phyloP scores from a whole-genome alignment of 2,113 vertebrate genomes.

The Oxygymnocypris stewartii region DNA sequence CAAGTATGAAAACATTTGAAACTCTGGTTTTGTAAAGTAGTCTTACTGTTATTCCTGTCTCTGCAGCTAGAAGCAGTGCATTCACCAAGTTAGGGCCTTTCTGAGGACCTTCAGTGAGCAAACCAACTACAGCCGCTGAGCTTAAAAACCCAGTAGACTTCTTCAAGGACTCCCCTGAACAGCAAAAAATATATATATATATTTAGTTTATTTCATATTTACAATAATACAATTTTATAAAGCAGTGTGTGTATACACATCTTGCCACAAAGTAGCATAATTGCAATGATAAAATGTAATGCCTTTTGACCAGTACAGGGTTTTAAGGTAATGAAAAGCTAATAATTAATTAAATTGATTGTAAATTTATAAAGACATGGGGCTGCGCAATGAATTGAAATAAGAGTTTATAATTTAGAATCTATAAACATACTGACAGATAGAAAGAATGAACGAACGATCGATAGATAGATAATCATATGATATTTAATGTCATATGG shows the following conservation, averaged over 20 bases:
- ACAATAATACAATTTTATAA: too few species aligned
- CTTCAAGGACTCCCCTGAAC: slow-evolving; percentile 79
- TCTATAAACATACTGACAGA: too few species aligned
- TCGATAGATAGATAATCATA: too few species aligned
- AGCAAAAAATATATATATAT: not conserved
- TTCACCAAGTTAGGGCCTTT: slow-evolving; percentile 85
- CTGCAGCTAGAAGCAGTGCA: slow-evolving; percentile 78
- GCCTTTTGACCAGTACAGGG: not conserved
- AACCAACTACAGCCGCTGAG: slow-evolving; percentile 78
- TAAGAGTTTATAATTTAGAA: too few species aligned
- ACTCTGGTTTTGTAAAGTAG: not conserved
- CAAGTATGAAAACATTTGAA: not conserved
- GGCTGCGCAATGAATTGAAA: too few species aligned
- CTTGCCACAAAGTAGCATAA: not conserved
- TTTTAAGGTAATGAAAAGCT: not conserved
- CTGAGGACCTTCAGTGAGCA: slow-evolving; percentile 72
- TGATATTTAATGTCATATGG: too few species aligned
- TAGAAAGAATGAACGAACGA: too few species aligned
- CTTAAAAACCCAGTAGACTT: slow-evolving; percentile 77
- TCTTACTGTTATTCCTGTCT: slow-evolving; percentile 82
- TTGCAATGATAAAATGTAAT: not conserved
- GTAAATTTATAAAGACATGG: too few species aligned
- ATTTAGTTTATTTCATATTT: too few species aligned
- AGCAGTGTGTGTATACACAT: too few species aligned
- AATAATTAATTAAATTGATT: not conserved